Evolutionary conservation across 2,797 vertebrate genomes (phyloP), one percentile per base, ranked within the genome.

Genomic region (Numenius phaeopus): DNA sequence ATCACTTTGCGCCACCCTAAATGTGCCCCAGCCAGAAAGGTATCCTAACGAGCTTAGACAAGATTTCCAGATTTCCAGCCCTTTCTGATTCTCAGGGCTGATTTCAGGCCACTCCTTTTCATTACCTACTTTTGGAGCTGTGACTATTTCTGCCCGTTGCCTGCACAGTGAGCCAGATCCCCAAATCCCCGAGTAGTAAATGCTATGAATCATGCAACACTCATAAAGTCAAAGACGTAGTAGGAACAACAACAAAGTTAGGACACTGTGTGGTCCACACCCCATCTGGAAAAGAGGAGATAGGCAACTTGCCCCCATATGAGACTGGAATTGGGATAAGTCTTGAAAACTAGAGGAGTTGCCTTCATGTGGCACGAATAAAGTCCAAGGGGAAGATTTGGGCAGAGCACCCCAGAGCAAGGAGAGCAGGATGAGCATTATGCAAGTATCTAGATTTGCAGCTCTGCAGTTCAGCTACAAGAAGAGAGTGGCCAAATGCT

Each of bases 261-360:
- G 61, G 82, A 76, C 81, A 62, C 26, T 81, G 67, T 75, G 67
- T 94, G 79, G 64, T 94, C 84, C 90, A 92, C 78, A 78, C 71
- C 64, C 87, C 49, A 52, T 32, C 3, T 81, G 78, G 57, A 83
- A 92, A 92, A 90, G 27, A 83, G 70, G 42, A 89, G 32, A 57
- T 29, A 77, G 57, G 71, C 59, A 96, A 50, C 19, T 61, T 73
- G 72, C 27, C 72, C 10, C 23, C 32, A 18, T 27, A 42, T 11
- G 39, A 62, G 47, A 67, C 76, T 85, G 29, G 11, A 89, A 88
- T 7, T 82, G 58, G 78, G 55, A 61, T 80, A 90, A 82, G 37
- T 87, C 50, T 73, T 77, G 44, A 73, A 92, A 94, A 87, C 62
- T 26, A 82, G 34, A 89, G 17, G 39, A 89, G 15, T 44, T 90